Evolutionary conservation across 2,888 invertebrate species (phyloP), one percentile per base, ranked within the genome.

Genomic region (Epirrita christyi): DNA sequence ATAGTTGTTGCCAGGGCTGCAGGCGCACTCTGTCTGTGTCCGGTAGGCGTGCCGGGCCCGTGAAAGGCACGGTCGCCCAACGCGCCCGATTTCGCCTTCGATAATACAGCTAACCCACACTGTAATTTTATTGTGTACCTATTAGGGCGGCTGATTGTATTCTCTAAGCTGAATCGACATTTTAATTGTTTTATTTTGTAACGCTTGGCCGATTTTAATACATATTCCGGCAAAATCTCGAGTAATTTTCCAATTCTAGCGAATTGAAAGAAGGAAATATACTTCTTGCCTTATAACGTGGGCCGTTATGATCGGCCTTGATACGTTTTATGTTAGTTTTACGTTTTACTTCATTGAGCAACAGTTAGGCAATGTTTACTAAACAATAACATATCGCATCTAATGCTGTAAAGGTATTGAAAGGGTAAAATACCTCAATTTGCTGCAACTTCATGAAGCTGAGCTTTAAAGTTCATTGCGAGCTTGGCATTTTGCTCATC

Each of bases 401-500:
- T 54, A 62, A 55, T 47, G 55, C 56, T 58, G n/a, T 62, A 51
- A 59, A 64, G 58, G 61, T 61, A 61, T 59, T 57, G 61, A 60
- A 57, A 63, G 56, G 55, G 47, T 54, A 34, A 53, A n/a, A n/a
- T n/a, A n/a, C n/a, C n/a, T n/a, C n/a, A n/a, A n/a, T n/a, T 42
- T 46, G 45, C 53, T 43, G 52, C 51, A 59, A 65, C 59, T 59
- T 66, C 55, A 61, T 62, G 63, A 67, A 59, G 68, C 63, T 71
- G 68, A 73, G 65, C 70, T 61, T 72, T 73, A 81, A 83, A 83
- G 84, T 83, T 85, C 81, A 83, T 66, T 73, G 75, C 74, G 71
- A 75, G 75, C 76, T 78, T 84, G 90, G 84, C 88, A 88, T 88
- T 90, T 87, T 79, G 72, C 76, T 76, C 83, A 80, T 81, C 85